A percentile compares a stretch with the other conserved stretches of the same genome.
phyloP scores from a whole-genome alignment of 2,797 vertebrate species.

The Brachymystax lenok region DNA sequence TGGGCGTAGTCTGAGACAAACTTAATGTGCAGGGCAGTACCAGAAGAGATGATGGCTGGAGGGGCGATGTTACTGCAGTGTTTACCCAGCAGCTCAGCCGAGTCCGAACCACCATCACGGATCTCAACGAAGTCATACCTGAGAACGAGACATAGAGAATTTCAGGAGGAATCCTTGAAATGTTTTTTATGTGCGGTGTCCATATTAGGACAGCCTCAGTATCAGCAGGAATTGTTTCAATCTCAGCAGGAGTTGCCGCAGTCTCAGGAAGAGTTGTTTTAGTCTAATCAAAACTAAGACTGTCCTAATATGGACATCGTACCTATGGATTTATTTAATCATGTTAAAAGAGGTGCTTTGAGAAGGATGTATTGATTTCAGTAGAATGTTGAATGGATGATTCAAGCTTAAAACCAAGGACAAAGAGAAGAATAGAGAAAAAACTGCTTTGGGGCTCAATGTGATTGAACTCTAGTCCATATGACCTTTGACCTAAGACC shows the following conservation, averaged over 20 bases:
- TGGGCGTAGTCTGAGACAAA: conserved; percentile 96
- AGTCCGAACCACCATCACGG: conserved; percentile 88
- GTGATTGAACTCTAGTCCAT: conserved; percentile 54
- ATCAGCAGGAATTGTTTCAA: background rate
- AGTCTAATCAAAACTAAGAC: background rate
- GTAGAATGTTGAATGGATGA: background rate
- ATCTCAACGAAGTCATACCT: conserved; percentile 93
- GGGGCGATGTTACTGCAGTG: conserved; percentile 99
- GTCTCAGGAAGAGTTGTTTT: background rate
- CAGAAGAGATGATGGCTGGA: conserved; percentile 92
- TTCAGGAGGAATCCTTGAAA: background rate
- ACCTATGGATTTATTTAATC: background rate
- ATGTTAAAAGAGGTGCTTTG: background rate
- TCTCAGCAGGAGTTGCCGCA: background rate
- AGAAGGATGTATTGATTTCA: background rate
- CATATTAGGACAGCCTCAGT: background rate
- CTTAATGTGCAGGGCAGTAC: conserved; percentile 87
- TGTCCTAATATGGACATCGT: background rate
- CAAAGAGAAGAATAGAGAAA: conserved; percentile 11
- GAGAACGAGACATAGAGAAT: conserved; percentile 11
- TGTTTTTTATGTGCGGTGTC: background rate
- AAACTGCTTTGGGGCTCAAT: conserved; percentile 41
- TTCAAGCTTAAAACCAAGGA: conserved; percentile 30
- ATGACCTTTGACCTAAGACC: conserved; percentile 61
- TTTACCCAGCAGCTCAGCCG: conserved; percentile 88